Conservation (phyloP, 2,797 vertebrate genomes). For the Sebastes taczanowskii region DNA sequence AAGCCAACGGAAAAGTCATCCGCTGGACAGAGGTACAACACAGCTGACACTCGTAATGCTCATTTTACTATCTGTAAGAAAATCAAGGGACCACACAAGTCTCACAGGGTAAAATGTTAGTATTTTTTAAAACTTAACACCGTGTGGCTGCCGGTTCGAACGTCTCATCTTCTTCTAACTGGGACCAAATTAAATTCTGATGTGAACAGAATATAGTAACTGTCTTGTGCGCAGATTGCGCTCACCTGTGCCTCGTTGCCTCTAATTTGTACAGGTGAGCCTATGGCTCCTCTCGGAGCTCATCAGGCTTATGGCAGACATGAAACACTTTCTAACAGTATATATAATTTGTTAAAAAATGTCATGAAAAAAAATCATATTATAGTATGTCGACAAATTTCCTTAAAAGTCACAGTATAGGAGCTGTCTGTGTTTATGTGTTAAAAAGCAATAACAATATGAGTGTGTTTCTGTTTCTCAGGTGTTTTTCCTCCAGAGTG, state of each 20-base stretch:
- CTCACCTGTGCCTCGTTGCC: too few relatives aligned
- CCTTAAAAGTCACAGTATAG: too few relatives aligned
- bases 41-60: not conserved
- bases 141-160: not conserved
- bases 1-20: conserved; percentile 97
- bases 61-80: not conserved
- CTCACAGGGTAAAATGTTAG: not conserved
- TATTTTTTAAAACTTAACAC: not conserved
- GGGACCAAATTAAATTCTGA: not conserved
- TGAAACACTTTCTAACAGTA: too few relatives aligned
- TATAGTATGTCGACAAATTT: too few relatives aligned
- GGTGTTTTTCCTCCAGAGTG: conserved; percentile 97
- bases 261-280: too few relatives aligned
- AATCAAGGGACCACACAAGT: not conserved
- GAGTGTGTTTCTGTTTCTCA: conserved; percentile 52
- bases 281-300: too few relatives aligned
- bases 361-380: too few relatives aligned
- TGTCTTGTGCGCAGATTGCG: too few relatives aligned
- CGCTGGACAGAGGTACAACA: conserved; percentile 94
- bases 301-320: too few relatives aligned
- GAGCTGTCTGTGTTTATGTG: not conserved
- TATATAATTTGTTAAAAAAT: too few relatives aligned
- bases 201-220: too few relatives aligned
- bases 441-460: not conserved
- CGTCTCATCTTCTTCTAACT: not conserved